Base-by-base conservation (phyloP, 2,888 invertebrate genomes). In the Drosophila mayaguana region DNA sequence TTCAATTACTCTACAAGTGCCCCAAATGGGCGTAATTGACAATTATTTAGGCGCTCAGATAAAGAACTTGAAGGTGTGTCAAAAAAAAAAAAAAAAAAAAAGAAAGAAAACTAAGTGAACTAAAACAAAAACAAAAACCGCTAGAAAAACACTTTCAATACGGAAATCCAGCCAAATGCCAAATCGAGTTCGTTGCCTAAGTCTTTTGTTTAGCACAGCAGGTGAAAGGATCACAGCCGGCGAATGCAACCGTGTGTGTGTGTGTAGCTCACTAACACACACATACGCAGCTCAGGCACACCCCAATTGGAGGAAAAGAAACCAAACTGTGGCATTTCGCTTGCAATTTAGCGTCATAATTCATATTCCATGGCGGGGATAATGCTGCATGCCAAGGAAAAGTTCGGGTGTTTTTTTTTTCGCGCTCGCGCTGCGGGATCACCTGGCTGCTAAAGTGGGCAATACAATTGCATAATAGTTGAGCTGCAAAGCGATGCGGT, bases 201-300 rank as follows among this genome's bases (percentile, higher is more conserved):
- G 83, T 84, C 83, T 88, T 84, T 84, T 88, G 89, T 84, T 88
- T 78, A 50, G 51, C n/a, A 20, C 57, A 66, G 70, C 87, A 88
- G 83, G 83, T 84, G 83, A 84, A 84, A 84, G 83, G 83, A 88
- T 80, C 62, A 46, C 12, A 40, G 46, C n/a, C 63, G n/a, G 34
- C 11, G 32, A 38, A n/a, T 67, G 46, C 6, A 14, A 54, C 25
- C 22, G 28, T 45, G 11, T 48, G 16, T 42, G 38, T 63, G 38
- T 56, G 32, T 43, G 38, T 43, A 62, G 34, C 53, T 59, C 51
- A 65, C 67, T 67, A 70, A 68, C 55, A 70, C 57, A 80, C 36
- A 36, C 9, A n/a, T n/a, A 57, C 38, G 28, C 14, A 2, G 5
- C 14, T 14, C 51, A 63, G 67, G 61, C 82, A 87, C 82, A 84